Base-by-base conservation (phyloP, 2,113 vertebrate species). In the Sylvilagus bachmani region DNA sequence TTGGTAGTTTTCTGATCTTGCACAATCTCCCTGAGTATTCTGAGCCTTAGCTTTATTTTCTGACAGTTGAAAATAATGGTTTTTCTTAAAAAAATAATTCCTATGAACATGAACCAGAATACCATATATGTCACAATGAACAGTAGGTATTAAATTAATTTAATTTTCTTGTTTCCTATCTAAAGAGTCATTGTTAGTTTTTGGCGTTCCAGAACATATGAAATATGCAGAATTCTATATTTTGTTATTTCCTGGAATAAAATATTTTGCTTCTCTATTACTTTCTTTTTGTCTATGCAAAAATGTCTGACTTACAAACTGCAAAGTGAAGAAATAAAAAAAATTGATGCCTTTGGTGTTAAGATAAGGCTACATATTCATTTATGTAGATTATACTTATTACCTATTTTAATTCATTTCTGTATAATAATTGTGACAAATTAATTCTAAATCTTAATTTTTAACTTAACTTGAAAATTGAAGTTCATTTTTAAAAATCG, bases 261-360 rank as follows among this genome's bases (percentile, higher is more conserved):
- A 78, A 4, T 55, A 49, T 64, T 86, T 80, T 88, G 70, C 24
- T 91, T 89, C 24, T 95, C 9, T 85, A 14, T 3, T 71, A 38
- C n/a, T 2, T 89, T 82, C 5, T 73, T 49, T 86, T 80, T 29
- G 61, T 86, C 19, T 86, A 31, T 44, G 13, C 5, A 91, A 58
- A 94, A 82, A 49, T 79, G 5, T 73, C 38, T 31, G 79, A 79
- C 61, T 86, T 61, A 53, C 85, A n/a, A 82, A 16, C n/a, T 74
- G 89, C 36, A 53, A 85, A 89, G 9, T 92, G 21, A 84, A 90
- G 38, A 80, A 82, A 58, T 31, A 62, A 21, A 51, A 51, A 93
- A 69, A 13, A 85, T 82, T 38, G 55, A 25, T 69, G 67, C 0
- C 0, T 71, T 31, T 66, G 27, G 2, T 74, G 17, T 36, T 74